Evolutionary conservation across 2,113 vertebrate species (phyloP).

Genomic region (Sylvietta virens): DNA sequence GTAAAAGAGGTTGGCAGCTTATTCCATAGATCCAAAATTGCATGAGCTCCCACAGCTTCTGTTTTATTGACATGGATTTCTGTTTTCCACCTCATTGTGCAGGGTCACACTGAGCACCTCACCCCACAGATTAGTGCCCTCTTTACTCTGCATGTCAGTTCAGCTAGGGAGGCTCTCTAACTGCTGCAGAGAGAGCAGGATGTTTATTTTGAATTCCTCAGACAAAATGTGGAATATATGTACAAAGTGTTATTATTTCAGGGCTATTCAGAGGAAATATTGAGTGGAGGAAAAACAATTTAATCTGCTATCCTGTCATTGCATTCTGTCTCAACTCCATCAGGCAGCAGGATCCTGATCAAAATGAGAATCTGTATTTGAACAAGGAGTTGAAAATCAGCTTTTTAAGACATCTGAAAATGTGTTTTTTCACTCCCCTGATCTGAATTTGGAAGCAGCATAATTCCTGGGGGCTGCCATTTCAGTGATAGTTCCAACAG

Average conservation of each 20-base stretch:
- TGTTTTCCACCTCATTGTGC: conserved; percentile 23
- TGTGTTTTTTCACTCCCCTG: not conserved
- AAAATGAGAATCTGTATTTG: not conserved
- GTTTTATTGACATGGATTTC: conserved; percentile 8
- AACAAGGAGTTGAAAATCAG: not conserved
- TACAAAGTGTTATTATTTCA: not conserved
- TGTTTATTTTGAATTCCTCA: not conserved
- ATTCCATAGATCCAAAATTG: not conserved
- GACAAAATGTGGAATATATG: not conserved
- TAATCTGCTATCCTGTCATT: not conserved
- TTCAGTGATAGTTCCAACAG: conserved; percentile 4
- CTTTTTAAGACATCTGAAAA: not conserved
- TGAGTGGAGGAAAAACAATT: not conserved
- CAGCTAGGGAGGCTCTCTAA: not conserved
- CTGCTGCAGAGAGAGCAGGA: not conserved
- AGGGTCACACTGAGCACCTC: not conserved
- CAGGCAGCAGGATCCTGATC: not conserved
- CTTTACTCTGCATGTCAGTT: not conserved
- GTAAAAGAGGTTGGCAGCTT: not conserved
- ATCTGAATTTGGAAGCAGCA: conserved; percentile 15
- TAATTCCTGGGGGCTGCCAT: conserved; percentile 21
- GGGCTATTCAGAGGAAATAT: not conserved
- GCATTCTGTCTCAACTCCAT: not conserved
- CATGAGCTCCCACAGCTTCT: conserved; percentile 11
- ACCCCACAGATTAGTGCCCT: not conserved